Base-by-base conservation (phyloP, 1,140 invertebrate genomes). In the Drosophila sturtevanti region DNA sequence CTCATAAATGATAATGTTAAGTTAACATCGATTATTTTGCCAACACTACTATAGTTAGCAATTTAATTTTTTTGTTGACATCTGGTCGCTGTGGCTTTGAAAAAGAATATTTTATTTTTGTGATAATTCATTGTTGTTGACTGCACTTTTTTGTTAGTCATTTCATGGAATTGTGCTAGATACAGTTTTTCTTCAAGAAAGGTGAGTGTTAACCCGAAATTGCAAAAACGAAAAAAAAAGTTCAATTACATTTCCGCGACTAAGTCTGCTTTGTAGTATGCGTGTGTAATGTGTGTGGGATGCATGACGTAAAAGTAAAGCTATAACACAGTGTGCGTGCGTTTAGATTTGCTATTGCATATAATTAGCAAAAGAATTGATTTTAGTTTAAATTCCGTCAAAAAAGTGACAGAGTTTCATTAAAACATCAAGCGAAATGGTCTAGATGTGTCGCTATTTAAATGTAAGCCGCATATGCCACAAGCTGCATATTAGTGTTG, bases 221-320 rank as follows among this genome's bases (percentile, higher is more conserved):
- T 75, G 78, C 82, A 61, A 81, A 85, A 68, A 68, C 80, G 77
- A 72, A 85, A 72, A 18, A 35, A 58, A 72, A 86, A 80, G 77
- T 71, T 75, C 69, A 78, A 71, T 87, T 87, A 67, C 70, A 81
- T 81, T 81, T 87, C 78, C 81, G 81, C 79, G 73, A 76, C 60
- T 68, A 63, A 69, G 62, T 75, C 24, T 68, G 58, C 41, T 66
- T n/a, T 68, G 75, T 75, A 63, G 48, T 68, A 68, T 66, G 68
- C 35, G 63, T 21, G 41, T 54, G 70, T 68, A 35, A 59, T 77
- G 44, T 87, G 79, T 75, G 71, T 89, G 82, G 79, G 82, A 72
- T 82, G 82, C 81, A 86, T 86, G 82, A 86, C 82, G 82, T 86
- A 86, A 86, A 86, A 68, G 82, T 87, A 86, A 86, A 86, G 68